Base-by-base conservation (phyloP, 2,113 vertebrate genomes). In the Pseudorectes ferrugineus region DNA sequence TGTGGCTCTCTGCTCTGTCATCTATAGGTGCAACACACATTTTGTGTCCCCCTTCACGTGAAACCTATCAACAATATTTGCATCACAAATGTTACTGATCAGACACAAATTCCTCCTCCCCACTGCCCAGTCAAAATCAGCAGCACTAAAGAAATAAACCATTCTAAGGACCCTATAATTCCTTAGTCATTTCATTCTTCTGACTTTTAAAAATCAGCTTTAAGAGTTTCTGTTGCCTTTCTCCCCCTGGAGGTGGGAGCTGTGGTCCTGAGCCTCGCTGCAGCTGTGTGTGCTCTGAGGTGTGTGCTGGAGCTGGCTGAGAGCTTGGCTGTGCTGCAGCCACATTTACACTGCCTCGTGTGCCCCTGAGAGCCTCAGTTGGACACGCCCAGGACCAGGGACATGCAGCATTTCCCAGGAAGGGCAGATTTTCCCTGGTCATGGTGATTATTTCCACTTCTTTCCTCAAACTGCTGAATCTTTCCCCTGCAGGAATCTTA, bases 281-380 rank as follows among this genome's bases (percentile, higher is more conserved):
- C 23, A 65, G 52, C 40, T 51, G 22, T 35, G 31, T 12, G 54
- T 40, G 58, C 63, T 31, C 46, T 9, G 59, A 22, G 35, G 11
- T 5, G 5, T 31, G 2, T 8, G n/a, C 78, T 71, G 49, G 38
- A 46, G 43, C 21, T 90, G 75, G 6, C 66, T 54, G 48, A 13
- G 62, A 57, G 3, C 57, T 25, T 36, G 14, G 23, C 71, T 75
- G 66, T n/a, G 52, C 67, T 67, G 62, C 52, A 79, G 57, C 48
- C 19, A 1, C 28, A 3, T 13, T 43, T 11, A 15, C 42, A 1
- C 16, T 81, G 90, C n/a, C 20, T n/a, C 0, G 0, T 21, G 33
- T 65, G 75, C 31, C 49, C 35, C 46, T 29, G 36, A 7, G 42
- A 55, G 33, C 70, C 19, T 40, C 49, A 61, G 45, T 58, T 51